phyloP scores from a whole-genome alignment of 1,140 invertebrate species.

The Bombus superbus region DNA sequence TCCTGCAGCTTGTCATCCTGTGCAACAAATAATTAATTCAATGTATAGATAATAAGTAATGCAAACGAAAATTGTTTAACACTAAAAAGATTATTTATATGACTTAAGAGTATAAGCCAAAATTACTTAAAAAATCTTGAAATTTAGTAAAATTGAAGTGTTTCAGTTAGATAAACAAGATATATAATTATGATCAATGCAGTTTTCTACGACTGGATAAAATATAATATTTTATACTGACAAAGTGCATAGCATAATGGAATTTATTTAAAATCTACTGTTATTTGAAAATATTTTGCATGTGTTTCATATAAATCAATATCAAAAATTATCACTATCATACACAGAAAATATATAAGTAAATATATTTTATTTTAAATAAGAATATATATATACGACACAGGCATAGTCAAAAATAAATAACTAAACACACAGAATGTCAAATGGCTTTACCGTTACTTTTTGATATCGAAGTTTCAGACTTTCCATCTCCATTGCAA shows the following conservation, averaged over 20 bases:
- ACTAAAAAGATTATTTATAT: not conserved
- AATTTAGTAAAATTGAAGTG: constrained; percentile 7
- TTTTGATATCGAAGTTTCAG: constrained; percentile 87
- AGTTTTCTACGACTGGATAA: not conserved
- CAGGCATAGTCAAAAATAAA: constrained; percentile 32
- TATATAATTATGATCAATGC: constrained; percentile 1
- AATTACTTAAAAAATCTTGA: constrained; percentile 3
- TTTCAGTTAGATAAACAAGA: constrained; percentile 3
- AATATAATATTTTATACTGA: not conserved
- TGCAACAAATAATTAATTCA: constrained; percentile 82
- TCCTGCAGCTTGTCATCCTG: constrained; percentile 86
- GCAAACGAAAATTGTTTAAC: constrained; percentile 30
- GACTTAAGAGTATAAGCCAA: not conserved
- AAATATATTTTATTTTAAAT: constrained; percentile 39
- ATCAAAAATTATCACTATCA: constrained; percentile 32
- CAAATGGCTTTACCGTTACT: constrained; percentile 75
- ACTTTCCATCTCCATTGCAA: constrained; percentile 89
- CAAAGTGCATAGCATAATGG: constrained; percentile 9
- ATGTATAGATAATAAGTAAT: constrained; percentile 58
- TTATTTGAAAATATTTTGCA: constrained; percentile 8
- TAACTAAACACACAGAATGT: constrained; percentile 1
- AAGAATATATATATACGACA: constrained; percentile 37
- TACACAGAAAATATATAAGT: constrained; percentile 26
- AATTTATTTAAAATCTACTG: not conserved
- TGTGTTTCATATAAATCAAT: constrained; percentile 7